Percentiles rank a stretch among this genome's conserved stretches.
These are phyloP conservation scores for Pachycephala philippinensis DNA, from an alignment of 2,113 vertebrate species.

Conservation along the genomic window DNA sequence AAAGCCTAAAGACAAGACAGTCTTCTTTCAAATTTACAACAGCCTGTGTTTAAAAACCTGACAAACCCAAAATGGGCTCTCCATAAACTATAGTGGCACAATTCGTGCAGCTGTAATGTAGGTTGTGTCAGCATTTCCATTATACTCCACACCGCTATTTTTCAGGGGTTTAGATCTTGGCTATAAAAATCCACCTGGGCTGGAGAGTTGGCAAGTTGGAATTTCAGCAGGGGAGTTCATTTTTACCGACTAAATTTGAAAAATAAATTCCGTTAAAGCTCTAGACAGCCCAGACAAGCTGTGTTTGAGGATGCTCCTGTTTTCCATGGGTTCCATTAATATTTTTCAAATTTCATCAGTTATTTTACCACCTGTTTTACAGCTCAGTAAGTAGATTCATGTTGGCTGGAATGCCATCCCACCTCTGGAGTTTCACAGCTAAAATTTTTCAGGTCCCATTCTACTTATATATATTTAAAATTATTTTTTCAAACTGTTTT, in stretches of 20 bases:
- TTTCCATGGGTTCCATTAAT: neutral
- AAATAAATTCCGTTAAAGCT: conserved; percentile 28
- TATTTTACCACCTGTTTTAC: neutral
- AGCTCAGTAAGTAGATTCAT: neutral
- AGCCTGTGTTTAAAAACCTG: conserved; percentile 79
- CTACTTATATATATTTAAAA: neutral
- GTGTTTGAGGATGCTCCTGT: neutral
- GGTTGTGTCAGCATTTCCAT: conserved; percentile 77
- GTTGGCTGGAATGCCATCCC: neutral
- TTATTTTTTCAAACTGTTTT: neutral
- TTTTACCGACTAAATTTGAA: conserved; percentile 63
- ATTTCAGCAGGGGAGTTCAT: conserved; percentile 45
- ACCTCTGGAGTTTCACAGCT: neutral
- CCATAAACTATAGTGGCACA: conserved; percentile 73
- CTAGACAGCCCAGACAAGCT: neutral
- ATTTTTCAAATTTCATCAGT: neutral
- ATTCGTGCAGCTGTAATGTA: conserved; percentile 66
- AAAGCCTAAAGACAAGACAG: conserved; percentile 68
- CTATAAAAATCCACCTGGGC: conserved; percentile 71
- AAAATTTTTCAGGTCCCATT: neutral
- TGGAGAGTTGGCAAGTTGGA: conserved; percentile 51
- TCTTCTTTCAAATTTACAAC: conserved; percentile 76
- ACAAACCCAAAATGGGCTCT: conserved; percentile 78
- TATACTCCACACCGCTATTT: conserved; percentile 56
- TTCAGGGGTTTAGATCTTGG: conserved; percentile 66